These are phyloP conservation scores for Pseudococcus viburni DNA, from an alignment of 2,888 invertebrate species.

Conservation along the genomic window DNA sequence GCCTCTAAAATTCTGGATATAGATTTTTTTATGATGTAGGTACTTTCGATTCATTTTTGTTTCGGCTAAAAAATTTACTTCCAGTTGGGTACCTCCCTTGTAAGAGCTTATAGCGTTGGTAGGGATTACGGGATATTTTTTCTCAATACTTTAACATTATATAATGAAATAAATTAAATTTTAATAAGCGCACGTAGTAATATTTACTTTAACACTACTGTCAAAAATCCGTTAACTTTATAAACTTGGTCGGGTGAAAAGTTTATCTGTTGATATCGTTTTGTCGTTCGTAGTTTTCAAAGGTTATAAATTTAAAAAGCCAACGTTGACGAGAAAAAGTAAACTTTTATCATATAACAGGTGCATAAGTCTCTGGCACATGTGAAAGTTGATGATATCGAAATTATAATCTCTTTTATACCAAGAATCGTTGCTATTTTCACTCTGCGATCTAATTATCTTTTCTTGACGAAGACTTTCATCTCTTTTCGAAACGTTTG, in stretches of 20 bases:
- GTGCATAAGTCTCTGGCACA: neutral
- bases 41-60: too few species aligned
- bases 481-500: neutral
- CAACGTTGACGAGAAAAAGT: neutral
- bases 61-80: too few species aligned
- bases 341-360: constrained; percentile 36
- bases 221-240: constrained; percentile 36
- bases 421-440: too few species aligned
- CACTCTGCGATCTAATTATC: neutral
- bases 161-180: constrained; percentile 24
- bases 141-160: constrained; percentile 2
- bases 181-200: constrained; percentile 35
- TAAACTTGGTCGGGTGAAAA: constrained; percentile 31
- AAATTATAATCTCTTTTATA: too few species aligned
- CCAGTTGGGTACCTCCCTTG: too few species aligned
- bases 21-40: too few species aligned
- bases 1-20: too few species aligned
- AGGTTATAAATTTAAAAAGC: constrained; percentile 39
- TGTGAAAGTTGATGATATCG: neutral
- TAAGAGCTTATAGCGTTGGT: neutral
- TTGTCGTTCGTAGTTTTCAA: constrained; percentile 7
- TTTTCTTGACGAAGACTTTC: neutral
- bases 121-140: neutral
- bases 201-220: constrained; percentile 49
- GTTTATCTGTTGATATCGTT: constrained; percentile 38